Percentiles rank a stretch among this genome's conserved stretches.
These are phyloP conservation scores for Eupeodes latifasciatus DNA, from an alignment of 2,888 invertebrate species.

Conservation along the genomic window DNA sequence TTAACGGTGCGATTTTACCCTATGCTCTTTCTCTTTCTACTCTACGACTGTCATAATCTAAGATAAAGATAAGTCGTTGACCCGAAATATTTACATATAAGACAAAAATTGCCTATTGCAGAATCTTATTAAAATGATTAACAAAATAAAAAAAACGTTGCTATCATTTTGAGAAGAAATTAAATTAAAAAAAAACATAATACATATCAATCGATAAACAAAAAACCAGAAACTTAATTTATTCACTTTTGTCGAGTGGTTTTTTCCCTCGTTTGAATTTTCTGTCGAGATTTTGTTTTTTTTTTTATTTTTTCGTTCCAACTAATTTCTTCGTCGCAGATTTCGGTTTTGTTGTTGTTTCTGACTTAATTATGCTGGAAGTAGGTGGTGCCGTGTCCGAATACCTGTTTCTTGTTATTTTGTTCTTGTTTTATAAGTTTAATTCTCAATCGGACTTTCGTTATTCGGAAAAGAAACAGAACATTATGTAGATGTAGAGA, in stretches of 20 bases:
- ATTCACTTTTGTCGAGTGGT: constrained; percentile 70
- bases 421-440: constrained; percentile 39
- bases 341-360: constrained; percentile 63
- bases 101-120: constrained; percentile 53
- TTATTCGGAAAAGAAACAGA: constrained; percentile 68
- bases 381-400: constrained; percentile 76
- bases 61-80: constrained; percentile 53
- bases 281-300: constrained; percentile 36
- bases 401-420: constrained; percentile 67
- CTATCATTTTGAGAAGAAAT: constrained; percentile 67
- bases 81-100: constrained; percentile 55
- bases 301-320: background rate
- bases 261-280: constrained; percentile 70
- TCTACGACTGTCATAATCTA: constrained; percentile 6
- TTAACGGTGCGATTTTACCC: constrained; percentile 15
- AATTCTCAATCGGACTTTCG: constrained; percentile 72
- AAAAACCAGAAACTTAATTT: constrained; percentile 74
- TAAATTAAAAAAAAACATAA: constrained; percentile 39
- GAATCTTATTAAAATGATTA: constrained; percentile 66
- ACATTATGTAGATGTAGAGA: background rate
- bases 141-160: constrained; percentile 45
- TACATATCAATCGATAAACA: constrained; percentile 64
- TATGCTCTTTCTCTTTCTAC: constrained; percentile 17
- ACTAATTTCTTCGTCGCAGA: constrained; percentile 77
- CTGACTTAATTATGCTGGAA: constrained; percentile 75